Conservation (phyloP, 2,113 vertebrate species). For the Podarcis cretensis region DNA sequence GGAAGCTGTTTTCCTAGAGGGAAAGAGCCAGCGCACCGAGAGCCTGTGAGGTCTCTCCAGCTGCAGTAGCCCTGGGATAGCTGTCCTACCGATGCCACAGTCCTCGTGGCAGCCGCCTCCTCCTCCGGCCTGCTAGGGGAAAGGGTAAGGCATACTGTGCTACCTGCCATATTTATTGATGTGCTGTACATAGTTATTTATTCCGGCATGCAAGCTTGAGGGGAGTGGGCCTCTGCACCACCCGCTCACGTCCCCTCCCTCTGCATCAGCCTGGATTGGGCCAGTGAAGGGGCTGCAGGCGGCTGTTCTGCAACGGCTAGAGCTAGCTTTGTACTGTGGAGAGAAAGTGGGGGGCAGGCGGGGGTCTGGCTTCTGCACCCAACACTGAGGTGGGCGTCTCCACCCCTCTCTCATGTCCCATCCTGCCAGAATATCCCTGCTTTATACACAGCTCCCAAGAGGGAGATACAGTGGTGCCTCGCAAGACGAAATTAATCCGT, state of each 20-base stretch:
- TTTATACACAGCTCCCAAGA: background rate
- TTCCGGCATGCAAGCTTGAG: slow-evolving; percentile 14
- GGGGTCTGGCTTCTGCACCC: no score
- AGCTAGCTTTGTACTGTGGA: background rate
- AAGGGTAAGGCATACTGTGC: accelerated
- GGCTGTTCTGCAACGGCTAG: background rate
- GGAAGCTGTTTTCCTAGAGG: background rate
- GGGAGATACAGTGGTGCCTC: no score
- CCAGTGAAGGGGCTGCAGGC: background rate
- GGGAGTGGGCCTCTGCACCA: no score
- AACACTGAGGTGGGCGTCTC: background rate
- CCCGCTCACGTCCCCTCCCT: background rate
- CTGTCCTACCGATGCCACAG: background rate
- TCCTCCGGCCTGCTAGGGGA: background rate
- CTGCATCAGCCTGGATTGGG: background rate
- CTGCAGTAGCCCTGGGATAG: background rate
- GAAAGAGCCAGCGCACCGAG: no score
- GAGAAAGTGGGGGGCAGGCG: background rate
- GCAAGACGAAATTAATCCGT: no score
- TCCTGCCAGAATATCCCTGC: background rate
- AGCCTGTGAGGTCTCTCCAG: background rate
- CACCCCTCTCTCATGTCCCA: no score
- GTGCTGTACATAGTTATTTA: slow-evolving; percentile 72
- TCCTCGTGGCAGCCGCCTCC: background rate
- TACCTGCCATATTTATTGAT: slow-evolving; percentile 65